Base-by-base conservation (phyloP, 2,888 invertebrate species). In the Lasioglossum vierecki region DNA sequence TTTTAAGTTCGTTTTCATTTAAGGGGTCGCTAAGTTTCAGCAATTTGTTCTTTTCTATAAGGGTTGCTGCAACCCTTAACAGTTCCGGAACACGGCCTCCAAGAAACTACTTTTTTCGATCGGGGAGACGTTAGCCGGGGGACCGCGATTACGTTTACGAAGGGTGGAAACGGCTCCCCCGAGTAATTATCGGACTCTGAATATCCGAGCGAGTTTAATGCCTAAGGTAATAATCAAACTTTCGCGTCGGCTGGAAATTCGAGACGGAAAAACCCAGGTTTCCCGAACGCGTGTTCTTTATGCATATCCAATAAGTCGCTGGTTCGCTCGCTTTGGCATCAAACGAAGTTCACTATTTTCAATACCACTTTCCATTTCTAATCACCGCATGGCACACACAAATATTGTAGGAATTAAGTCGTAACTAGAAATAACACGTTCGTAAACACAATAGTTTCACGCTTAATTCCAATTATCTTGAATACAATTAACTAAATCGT, bases 151-250 rank as follows among this genome's bases (percentile, higher is more conserved):
- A 41, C 41, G n/a, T 44, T 74, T 53, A 63, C 44, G n/a, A 41
- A 53, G 76, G 63, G 63, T 30, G 30, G 63, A 30, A 63, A 63
- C 63, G 26, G 6, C 49, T 86, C 88, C 83, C 85, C 77, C 49
- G 83, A 79, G 88, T 88, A 84, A 86, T 88, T 88, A 88, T 76
- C 71, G 63, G 78, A 81, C 83, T 88, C 71, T 26, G 79, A 76
- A 76, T 79, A 81, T 79, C 82, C 66, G n/a, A 53, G 66, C 78
- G 80, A 84, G 82, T 88, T 80, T 76, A 46, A 80, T 76, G 82
- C 76, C 80, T 75, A 41, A 76, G 83, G 88, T 86, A 84, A 82
- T 84, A 84, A 88, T 88, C 82, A 80, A 88, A 88, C 80, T 88
- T 88, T 88, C 68, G 60, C 63, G 76, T 63, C 74, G 68, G 26